These are phyloP conservation scores for Drosophila watanabei DNA, from an alignment of 1,140 invertebrate species.

Conservation along the genomic window DNA sequence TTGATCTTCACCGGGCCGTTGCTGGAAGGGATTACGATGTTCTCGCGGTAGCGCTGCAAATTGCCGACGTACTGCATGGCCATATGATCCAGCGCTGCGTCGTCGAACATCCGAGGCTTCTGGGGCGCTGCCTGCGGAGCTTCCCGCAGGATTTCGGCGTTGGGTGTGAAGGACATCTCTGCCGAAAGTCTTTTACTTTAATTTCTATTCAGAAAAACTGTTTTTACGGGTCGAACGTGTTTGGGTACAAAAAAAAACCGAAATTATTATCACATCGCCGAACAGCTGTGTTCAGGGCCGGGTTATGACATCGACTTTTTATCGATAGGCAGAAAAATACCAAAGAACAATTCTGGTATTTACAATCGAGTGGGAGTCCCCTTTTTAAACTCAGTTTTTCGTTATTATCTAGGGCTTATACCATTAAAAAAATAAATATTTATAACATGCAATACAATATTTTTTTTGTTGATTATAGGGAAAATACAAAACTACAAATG, in stretches of 20 bases:
- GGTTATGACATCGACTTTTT: neutral
- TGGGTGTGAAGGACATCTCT: conserved; percentile 64
- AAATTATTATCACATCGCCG: conserved; percentile 74
- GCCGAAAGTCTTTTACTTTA: neutral
- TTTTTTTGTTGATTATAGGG: conserved; percentile 5
- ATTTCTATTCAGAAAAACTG: conserved; percentile 54
- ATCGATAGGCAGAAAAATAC: conserved; percentile 31
- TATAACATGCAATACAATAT: conserved; percentile 8
- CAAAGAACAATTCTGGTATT: neutral
- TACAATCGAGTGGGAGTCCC: neutral
- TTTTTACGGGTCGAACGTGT: conserved; percentile 19
- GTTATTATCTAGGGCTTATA: neutral
- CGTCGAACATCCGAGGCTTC: conserved; percentile 81
- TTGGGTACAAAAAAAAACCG: conserved; percentile 9
- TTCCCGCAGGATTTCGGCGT: conserved; percentile 16
- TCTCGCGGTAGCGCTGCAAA: conserved; percentile 90
- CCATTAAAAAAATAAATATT: neutral
- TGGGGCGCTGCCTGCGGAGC: conserved; percentile 1
- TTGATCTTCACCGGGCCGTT: conserved; percentile 92
- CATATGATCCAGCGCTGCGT: conserved; percentile 87
- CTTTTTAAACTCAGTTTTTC: neutral
- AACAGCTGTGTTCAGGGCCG: conserved; percentile 65
- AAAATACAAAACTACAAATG: conserved; percentile 36
- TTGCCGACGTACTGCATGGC: conserved; percentile 90
- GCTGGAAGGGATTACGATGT: conserved; percentile 92